These are phyloP conservation scores for Cheirogaleus medius DNA, from an alignment of 2,113 vertebrate genomes.

Conservation along the genomic window DNA sequence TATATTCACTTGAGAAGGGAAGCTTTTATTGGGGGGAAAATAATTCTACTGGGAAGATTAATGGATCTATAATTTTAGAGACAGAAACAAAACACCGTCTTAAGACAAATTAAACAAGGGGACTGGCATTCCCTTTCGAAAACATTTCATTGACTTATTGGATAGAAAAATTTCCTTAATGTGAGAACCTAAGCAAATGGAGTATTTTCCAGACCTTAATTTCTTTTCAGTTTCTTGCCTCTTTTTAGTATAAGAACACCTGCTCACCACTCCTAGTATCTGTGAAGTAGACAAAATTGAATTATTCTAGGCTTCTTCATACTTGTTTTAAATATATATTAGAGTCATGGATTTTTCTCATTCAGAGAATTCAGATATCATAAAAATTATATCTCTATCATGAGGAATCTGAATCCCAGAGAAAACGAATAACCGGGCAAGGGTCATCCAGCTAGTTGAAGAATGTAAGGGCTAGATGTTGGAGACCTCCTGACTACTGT, in stretches of 20 bases:
- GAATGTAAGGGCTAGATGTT: background rate
- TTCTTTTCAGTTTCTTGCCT: background rate
- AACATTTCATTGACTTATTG: slow-evolving; percentile 26
- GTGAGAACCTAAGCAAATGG: background rate
- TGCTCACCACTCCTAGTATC: background rate
- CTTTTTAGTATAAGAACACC: background rate
- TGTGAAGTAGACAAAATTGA: background rate
- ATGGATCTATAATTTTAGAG: slow-evolving; percentile 32
- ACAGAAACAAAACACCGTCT: slow-evolving; percentile 24
- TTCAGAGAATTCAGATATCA: background rate
- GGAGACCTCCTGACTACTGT: background rate
- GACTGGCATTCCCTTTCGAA: slow-evolving; percentile 18
- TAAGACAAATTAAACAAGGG: slow-evolving; percentile 37
- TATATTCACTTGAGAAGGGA: slow-evolving; percentile 39
- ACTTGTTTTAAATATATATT: background rate
- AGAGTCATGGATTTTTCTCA: background rate
- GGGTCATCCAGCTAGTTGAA: background rate
- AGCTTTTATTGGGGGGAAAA: background rate
- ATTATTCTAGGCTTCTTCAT: background rate
- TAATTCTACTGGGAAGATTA: slow-evolving; percentile 38
- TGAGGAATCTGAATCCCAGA: background rate
- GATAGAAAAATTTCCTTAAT: background rate
- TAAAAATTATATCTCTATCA: background rate
- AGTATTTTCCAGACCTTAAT: background rate
- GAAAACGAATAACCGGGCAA: background rate